Conservation (phyloP, 2,797 vertebrate genomes). For the Crenuchus spilurus region DNA sequence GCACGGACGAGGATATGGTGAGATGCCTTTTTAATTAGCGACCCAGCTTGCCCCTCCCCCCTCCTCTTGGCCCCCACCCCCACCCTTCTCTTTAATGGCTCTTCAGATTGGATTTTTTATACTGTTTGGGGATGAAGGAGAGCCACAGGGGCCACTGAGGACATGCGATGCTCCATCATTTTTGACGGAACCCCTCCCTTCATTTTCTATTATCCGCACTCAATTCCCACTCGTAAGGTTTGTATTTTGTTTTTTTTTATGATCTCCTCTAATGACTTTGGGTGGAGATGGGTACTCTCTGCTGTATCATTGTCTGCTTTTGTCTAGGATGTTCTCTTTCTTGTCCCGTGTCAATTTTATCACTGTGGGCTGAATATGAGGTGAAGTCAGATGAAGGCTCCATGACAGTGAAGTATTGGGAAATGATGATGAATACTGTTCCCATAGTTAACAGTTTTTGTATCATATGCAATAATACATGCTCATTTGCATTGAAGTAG, state of each 20-base stretch:
- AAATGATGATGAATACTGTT: background rate
- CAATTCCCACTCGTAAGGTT: conserved; percentile 29
- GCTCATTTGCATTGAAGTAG: background rate
- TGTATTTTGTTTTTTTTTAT: conserved; percentile 30
- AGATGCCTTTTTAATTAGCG: conserved; percentile 66
- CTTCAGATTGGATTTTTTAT: conserved; percentile 75
- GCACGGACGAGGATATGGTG: conserved; percentile 93
- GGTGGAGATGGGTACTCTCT: conserved; percentile 9
- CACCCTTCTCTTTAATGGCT: conserved; percentile 70
- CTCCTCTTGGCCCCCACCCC: conserved; percentile 61
- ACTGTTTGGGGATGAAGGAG: conserved; percentile 75
- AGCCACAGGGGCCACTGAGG: conserved; percentile 62
- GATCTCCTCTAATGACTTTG: conserved; percentile 57
- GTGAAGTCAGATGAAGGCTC: conserved; percentile 1
- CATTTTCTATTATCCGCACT: conserved; percentile 55
- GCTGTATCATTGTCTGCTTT: conserved; percentile 31
- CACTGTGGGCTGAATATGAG: background rate
- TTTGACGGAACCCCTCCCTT: conserved; percentile 63
- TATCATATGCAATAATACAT: background rate
- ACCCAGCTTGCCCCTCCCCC: conserved; percentile 44
- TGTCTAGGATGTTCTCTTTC: conserved; percentile 32
- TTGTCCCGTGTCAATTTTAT: conserved; percentile 33
- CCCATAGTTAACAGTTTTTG: background rate
- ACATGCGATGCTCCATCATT: conserved; percentile 70
- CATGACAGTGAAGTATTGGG: conserved; percentile 4